Base-by-base conservation (phyloP, 1,140 invertebrate species). In the Sinella curviseta region DNA sequence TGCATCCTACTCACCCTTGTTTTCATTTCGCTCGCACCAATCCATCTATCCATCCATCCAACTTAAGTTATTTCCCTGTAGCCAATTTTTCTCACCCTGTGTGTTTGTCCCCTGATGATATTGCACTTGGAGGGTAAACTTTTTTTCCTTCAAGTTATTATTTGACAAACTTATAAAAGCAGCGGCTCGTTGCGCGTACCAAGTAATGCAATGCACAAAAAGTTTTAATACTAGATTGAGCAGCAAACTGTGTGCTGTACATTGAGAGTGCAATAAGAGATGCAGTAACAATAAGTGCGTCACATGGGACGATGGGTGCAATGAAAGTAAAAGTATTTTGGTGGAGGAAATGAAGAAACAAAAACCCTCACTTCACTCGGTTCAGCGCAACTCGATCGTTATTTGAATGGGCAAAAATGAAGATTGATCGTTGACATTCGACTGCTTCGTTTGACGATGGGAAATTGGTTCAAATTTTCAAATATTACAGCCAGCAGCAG, bases 401-500 rank as follows among this genome's bases (percentile, higher is more conserved):
- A 60, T 60, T 60, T 60, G 14, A 60, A 60, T 60, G 57, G 24
- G 57, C 24, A 60, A 60, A 60, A 60, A 60, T 60, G 57, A 60
- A 60, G 57, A 60, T 60, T 60, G 57, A 60, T 60, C 24, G 24
- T 26, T 60, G 57, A 60, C 57, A 60, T 48, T 4, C 39, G 17
- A 48, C 39, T 48, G 4, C 39, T 17, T n/a, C n/a, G n/a, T n/a
- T n/a, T n/a, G n/a, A n/a, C n/a, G n/a, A n/a, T n/a, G n/a, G n/a
- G n/a, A n/a, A n/a, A n/a, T n/a, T n/a, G n/a, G n/a, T n/a, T n/a
- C n/a, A n/a, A n/a, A n/a, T n/a, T n/a, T n/a, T n/a, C n/a, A n/a
- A n/a, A n/a, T n/a, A n/a, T n/a, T n/a, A n/a, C n/a, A n/a, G n/a
- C n/a, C n/a, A n/a, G n/a, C n/a, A n/a, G n/a, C n/a, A n/a, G n/a